Base-by-base conservation (phyloP, 2,888 invertebrate species). In the Caenorhabditis wallacei region DNA sequence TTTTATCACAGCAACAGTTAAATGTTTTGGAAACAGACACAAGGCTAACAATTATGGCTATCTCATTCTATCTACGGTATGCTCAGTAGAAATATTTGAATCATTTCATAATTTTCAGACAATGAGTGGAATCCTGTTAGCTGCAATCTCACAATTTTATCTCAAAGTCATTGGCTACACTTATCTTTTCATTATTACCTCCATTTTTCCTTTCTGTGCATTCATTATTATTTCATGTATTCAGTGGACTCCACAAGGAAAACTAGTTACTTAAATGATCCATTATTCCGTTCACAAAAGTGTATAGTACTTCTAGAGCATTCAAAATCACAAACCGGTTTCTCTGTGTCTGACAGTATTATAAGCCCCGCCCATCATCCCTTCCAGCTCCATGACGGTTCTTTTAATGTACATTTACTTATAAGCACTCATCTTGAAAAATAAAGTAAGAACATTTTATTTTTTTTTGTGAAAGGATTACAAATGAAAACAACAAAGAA, bases 1-100 rank as follows among this genome's bases (percentile, higher is more conserved):
- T 1, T 91, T 91, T 81, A 91, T 91, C 78, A 90, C 91, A 0
- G 91, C 91, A 2, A 88, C 86, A 5, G 91, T 91, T 10, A 85
- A 88, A 53, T 91, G 91, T 69, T 91, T 91, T 66, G 91, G 91
- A 20, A 84, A 87, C 5, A 81, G 85, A 48, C 84, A 90, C 79
- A 91, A 91, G 68, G 88, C 90, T 30, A 87, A 87, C 40, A 91
- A 91, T 64, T 91, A 91, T 68, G 91, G 91, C 8, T 87, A 85
- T 61, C 78, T 90, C 3, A 89, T 90, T 10, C 56, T 91, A 7
- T 91, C 91, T 0, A 91, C 91, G 69, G 90, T 90, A 56, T 46
- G 8, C 8, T 30, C 3, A 30, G 4, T 30, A 30, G 30, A 30
- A 30, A 82, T 30, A 5, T 8, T 30, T 8, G 4, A 5, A 30